A percentile compares a stretch with the other conserved stretches of the same genome.
Conservation (phyloP, 2,888 invertebrate genomes). For the Cetonia aurata region DNA sequence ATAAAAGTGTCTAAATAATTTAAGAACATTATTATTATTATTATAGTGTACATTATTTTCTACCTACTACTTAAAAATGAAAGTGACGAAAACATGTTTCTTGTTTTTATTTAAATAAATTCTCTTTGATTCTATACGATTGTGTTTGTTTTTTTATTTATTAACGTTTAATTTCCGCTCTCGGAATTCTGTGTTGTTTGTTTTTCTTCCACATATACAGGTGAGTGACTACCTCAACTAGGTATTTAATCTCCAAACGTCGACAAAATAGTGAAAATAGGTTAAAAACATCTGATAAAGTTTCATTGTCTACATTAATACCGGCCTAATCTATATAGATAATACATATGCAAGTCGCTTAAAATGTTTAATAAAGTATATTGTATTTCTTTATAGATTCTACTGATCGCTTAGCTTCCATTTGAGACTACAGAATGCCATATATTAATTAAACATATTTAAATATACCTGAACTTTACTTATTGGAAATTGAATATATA, state of each 20-base stretch:
- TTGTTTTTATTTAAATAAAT: slow-evolving; percentile 66
- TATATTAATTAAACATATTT: too few species aligned
- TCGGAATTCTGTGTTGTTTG: neutral
- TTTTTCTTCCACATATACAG: neutral
- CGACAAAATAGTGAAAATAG: too few species aligned
- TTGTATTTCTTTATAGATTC: too few species aligned
- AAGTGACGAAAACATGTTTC: slow-evolving; percentile 55
- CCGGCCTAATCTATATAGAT: too few species aligned
- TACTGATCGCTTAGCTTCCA: too few species aligned
- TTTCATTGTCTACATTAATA: too few species aligned
- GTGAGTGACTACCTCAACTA: slow-evolving; percentile 7
- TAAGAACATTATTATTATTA: slow-evolving; percentile 40
- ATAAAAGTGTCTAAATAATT: slow-evolving; percentile 48
- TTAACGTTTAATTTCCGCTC: neutral
- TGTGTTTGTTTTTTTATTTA: neutral
- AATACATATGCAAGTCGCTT: too few species aligned
- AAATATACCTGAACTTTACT: too few species aligned
- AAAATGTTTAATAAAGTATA: too few species aligned
- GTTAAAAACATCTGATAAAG: too few species aligned
- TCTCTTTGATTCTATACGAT: slow-evolving; percentile 42
- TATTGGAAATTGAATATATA: too few species aligned
- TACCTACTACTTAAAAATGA: slow-evolving; percentile 59
- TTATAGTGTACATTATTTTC: slow-evolving; percentile 63
- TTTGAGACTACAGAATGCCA: too few species aligned
- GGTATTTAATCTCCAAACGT: neutral